phyloP scores from a whole-genome alignment of 2,113 vertebrate genomes.

The Catharus bicknelli region DNA sequence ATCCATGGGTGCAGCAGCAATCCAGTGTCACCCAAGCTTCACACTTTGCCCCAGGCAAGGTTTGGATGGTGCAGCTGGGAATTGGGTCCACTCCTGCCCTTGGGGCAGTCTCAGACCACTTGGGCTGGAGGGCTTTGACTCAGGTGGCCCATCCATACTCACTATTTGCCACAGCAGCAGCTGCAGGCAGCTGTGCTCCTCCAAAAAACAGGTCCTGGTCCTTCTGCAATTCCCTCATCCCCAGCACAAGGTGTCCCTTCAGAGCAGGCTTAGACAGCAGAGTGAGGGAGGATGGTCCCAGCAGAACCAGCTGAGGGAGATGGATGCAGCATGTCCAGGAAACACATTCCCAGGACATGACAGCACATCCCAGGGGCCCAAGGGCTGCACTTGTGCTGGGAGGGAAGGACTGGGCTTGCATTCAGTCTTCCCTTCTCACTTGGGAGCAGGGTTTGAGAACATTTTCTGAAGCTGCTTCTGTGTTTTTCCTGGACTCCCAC shows the following conservation, averaged over 20 bases:
- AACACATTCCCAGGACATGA: slow-evolving; percentile 22
- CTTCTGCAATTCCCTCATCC: background rate
- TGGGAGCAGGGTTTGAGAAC: background rate
- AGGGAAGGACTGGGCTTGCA: slow-evolving; percentile 21
- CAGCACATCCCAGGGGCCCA: background rate
- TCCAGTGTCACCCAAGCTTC: background rate
- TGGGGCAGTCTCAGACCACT: background rate
- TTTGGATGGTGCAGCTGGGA: background rate
- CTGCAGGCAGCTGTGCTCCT: background rate
- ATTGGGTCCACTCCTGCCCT: background rate
- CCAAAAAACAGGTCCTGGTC: background rate
- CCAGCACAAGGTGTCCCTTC: background rate
- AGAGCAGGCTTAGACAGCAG: background rate
- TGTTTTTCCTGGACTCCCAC: background rate
- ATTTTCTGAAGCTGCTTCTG: background rate
- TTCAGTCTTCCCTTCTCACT: background rate
- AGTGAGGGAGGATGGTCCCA: accelerated
- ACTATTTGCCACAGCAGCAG: background rate
- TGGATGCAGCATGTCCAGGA: background rate
- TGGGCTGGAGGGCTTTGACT: background rate
- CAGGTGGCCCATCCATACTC: accelerated
- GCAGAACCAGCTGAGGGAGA: background rate
- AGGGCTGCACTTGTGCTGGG: background rate
- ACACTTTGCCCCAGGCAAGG: background rate
- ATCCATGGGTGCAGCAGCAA: background rate